Percentiles rank a stretch among this genome's conserved stretches.
Conservation (phyloP, 2,797 vertebrate genomes). For the Nasua narica region DNA sequence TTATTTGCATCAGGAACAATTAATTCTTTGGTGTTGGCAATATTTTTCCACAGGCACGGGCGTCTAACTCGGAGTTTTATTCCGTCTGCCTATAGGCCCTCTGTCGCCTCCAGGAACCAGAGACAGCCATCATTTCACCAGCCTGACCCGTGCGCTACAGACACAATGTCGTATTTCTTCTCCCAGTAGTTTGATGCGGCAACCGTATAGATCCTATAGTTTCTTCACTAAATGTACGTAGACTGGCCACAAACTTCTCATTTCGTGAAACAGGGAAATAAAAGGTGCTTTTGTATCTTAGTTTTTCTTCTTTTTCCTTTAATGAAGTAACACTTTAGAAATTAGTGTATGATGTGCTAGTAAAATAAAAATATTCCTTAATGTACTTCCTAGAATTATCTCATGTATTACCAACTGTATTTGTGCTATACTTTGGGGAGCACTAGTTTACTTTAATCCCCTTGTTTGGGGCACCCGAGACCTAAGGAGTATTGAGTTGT, state of each 20-base stretch:
- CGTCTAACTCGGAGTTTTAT: background rate
- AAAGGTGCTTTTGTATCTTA: background rate
- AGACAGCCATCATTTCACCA: background rate
- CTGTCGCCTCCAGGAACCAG: slow-evolving; percentile 9
- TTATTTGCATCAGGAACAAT: background rate
- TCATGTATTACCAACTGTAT: background rate
- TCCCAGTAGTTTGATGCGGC: background rate
- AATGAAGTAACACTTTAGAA: background rate
- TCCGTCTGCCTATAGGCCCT: slow-evolving; percentile 48
- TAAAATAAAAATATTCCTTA: background rate
- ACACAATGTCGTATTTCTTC: slow-evolving; percentile 42
- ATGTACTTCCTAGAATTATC: background rate
- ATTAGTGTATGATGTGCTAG: background rate
- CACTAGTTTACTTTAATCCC: background rate
- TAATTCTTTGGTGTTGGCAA: background rate
- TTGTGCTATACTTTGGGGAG: background rate
- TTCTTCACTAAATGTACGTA: slow-evolving; percentile 81
- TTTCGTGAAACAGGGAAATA: background rate
- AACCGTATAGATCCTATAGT: slow-evolving; percentile 72
- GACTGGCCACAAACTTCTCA: background rate
- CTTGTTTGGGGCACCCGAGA: background rate
- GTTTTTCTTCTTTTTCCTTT: background rate
- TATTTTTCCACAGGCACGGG: background rate
- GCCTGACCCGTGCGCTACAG: background rate
- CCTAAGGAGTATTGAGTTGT: background rate